Evolutionary conservation across 2,888 invertebrate genomes (phyloP).

Genomic region (Allygus modestus): DNA sequence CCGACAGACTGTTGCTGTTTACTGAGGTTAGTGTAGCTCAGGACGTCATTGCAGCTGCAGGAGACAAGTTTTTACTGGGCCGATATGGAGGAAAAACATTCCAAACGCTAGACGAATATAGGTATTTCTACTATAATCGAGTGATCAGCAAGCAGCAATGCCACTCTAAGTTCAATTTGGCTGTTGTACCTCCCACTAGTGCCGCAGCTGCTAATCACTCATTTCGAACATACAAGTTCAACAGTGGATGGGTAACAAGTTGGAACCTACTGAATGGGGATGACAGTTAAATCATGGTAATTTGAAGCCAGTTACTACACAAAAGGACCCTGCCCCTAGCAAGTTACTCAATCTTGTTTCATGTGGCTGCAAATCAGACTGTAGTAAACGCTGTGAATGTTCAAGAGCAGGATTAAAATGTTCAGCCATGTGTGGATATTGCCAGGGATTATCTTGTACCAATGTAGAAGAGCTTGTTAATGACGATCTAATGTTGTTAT

Average conservation of each 20-base stretch:
- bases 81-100: slow-evolving; percentile 5
- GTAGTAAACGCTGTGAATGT: slow-evolving; percentile 12
- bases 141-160: background rate
- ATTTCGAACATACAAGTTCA: slow-evolving; percentile 12
- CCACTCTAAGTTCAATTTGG: slow-evolving; percentile 13
- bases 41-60: background rate
- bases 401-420: background rate
- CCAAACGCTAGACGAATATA: background rate
- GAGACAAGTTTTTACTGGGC: slow-evolving; percentile 1
- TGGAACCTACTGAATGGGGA: slow-evolving; percentile 29
- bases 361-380: background rate
- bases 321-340: background rate
- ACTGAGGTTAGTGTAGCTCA: background rate
- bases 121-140: slow-evolving; percentile 10
- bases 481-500: background rate
- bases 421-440: slow-evolving; percentile 17
- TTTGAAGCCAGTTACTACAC: slow-evolving; percentile 14
- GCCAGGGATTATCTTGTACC: slow-evolving; percentile 8
- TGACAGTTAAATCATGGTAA: slow-evolving; percentile 21
- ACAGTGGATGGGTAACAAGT: slow-evolving; percentile 16
- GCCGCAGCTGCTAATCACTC: background rate
- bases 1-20: background rate
- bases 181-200: slow-evolving; percentile 5
- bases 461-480: slow-evolving; percentile 2
- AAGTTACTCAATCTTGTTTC: slow-evolving; percentile 23